Base-by-base conservation (phyloP, 2,888 invertebrate genomes). In the Drosophila tanythrix region DNA sequence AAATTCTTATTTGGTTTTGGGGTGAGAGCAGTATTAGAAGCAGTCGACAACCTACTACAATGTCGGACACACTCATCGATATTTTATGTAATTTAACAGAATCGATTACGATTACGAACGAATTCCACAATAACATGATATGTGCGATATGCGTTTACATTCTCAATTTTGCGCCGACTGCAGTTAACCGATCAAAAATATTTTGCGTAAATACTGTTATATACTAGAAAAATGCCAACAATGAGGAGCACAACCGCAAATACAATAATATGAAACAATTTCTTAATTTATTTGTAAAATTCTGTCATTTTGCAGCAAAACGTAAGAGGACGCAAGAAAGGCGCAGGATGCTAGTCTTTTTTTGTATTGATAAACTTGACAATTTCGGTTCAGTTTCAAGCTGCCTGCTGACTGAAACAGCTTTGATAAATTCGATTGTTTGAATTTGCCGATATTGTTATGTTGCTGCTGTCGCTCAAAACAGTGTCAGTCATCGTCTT, bases 401-500 rank as follows among this genome's bases (percentile, higher is more conserved):
- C 7, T 27, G n/a, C 6, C 46, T 46, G 21, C 21, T 7, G n/a
- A 38, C 36, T 13, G 56, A 13, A 38, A 56, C 18, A n/a, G 36
- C 55, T 36, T 25, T 36, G 11, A 33, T 25, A 15, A 46, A 15
- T 15, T 15, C 15, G 25, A 8, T 35, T 25, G 18, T 21, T 40
- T 43, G n/a, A 33, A 36, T 21, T 31, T 33, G 50, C 2, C 13
- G 18, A 31, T 29, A 11, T 21, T 8, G 7, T 8, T 27, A 10
- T n/a, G n/a, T 25, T 40, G 18, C 10, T 29, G 3, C 29, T 40
- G n/a, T 13, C 21, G 27, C 27, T 78, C 66, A 91, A 60, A 91
- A 91, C n/a, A 91, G 73, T 21, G 46, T 92, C 91, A 35, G 35
- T 89, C 56, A 31, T 92, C 92, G 64, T 86, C 91, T 18, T 92